Conservation (phyloP, 2,797 vertebrate species). For the Menidia menidia region DNA sequence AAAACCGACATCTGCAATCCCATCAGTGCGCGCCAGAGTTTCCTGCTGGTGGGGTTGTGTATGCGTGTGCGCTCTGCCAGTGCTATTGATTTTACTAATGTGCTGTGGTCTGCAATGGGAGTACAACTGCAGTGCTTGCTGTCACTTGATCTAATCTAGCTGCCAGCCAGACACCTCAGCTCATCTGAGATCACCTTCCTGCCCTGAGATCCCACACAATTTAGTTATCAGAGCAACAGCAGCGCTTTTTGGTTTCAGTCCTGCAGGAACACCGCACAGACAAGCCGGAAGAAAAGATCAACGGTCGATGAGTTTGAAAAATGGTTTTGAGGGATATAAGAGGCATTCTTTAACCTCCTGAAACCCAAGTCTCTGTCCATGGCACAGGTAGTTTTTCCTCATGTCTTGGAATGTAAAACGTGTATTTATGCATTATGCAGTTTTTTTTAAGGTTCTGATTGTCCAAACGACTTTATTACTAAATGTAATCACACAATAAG, state of each 20-base stretch:
- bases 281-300: conserved; percentile 1
- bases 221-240: conserved; percentile 41
- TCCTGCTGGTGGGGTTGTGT: conserved; percentile 33
- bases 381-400: too few species aligned
- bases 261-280: conserved; percentile 39
- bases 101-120: conserved; percentile 74
- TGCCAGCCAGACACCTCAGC: conserved; percentile 63
- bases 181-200: conserved; percentile 62
- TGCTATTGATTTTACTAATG: conserved; percentile 74
- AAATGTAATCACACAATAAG: too few species aligned
- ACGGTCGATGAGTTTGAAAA: not conserved
- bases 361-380: too few species aligned
- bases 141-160: conserved; percentile 72
- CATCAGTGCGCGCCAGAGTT: conserved; percentile 57
- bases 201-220: conserved; percentile 46
- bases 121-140: conserved; percentile 71
- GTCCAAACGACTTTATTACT: too few species aligned
- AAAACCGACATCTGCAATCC: conserved; percentile 62
- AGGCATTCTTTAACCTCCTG: not conserved
- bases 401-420: too few species aligned
- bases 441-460: too few species aligned
- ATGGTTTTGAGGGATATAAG: not conserved
- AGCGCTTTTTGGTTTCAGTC: conserved; percentile 14
- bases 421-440: too few species aligned
- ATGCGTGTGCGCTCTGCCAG: conserved; percentile 36